phyloP scores from a whole-genome alignment of 1,140 invertebrate species.

The Trachymyrmex septentrionalis region DNA sequence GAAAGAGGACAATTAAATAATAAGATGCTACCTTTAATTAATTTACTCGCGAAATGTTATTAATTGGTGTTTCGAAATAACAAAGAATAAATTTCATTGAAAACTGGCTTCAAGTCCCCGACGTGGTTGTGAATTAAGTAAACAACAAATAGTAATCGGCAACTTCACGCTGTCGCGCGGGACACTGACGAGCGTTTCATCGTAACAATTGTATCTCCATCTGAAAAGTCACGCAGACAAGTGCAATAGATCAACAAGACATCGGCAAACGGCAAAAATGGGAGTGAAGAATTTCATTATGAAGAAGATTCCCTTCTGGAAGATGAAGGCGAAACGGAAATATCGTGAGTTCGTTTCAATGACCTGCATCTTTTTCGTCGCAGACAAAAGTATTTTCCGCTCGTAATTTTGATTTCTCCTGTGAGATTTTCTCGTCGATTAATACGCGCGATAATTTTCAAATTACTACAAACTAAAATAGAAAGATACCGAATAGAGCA shows the following conservation, averaged over 20 bases:
- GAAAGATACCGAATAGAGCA: not conserved
- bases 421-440: not conserved
- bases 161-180: not conserved
- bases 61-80: not conserved
- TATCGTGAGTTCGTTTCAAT: slow-evolving; percentile 76
- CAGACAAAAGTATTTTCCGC: not conserved
- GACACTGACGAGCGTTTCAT: not conserved
- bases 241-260: not conserved
- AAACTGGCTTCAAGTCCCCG: not conserved
- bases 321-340: slow-evolving; percentile 79
- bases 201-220: slow-evolving; percentile 1
- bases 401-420: not conserved
- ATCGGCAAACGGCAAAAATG: slow-evolving; percentile 70
- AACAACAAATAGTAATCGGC: too few species aligned
- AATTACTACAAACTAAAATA: not conserved
- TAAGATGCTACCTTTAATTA: not conserved
- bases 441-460: not conserved
- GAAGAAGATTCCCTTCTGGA: slow-evolving; percentile 82
- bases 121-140: not conserved
- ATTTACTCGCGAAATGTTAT: not conserved
- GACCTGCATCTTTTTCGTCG: too few species aligned
- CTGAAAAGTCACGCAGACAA: not conserved
- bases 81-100: not conserved
- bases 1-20: not conserved
- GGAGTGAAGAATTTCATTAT: slow-evolving; percentile 83